These are phyloP conservation scores for Huso huso DNA, from an alignment of 2,797 vertebrate species.

Conservation along the genomic window DNA sequence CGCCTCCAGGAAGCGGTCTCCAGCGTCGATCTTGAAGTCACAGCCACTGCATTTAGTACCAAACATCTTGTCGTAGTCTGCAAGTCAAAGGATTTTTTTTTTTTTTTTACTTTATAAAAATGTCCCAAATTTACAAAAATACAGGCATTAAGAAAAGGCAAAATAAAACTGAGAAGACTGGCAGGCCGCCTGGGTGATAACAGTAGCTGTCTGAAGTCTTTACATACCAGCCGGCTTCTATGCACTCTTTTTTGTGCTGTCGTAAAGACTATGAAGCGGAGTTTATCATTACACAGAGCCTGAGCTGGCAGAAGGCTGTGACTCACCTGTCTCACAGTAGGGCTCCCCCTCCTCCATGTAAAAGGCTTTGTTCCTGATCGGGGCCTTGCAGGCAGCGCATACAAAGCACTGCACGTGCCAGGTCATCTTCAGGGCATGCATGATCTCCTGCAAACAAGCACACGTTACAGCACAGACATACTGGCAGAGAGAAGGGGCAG, in stretches of 20 bases:
- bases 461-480: constrained; percentile 2
- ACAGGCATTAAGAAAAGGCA: too few species aligned
- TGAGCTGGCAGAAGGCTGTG: too few species aligned
- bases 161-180: too few species aligned
- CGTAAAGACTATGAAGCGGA: too few species aligned
- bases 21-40: constrained; percentile 98
- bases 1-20: constrained; percentile 95
- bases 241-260: too few species aligned
- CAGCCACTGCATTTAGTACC: constrained; percentile 97
- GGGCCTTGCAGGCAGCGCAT: constrained; percentile 83
- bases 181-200: too few species aligned
- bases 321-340: constrained; percentile 89
- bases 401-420: constrained; percentile 94
- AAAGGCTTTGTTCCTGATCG: constrained; percentile 93
- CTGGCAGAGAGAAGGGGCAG: too few species aligned
- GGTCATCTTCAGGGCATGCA: constrained; percentile 98
- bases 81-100: not conserved
- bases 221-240: too few species aligned
- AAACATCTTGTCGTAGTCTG: constrained; percentile 99
- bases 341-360: constrained; percentile 97
- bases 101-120: too few species aligned
- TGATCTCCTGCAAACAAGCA: constrained; percentile 76
- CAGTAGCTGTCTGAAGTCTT: too few species aligned
- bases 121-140: too few species aligned
- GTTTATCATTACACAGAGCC: too few species aligned